Conservation (phyloP, 2,113 vertebrate genomes). For the Pedionomus torquatus region DNA sequence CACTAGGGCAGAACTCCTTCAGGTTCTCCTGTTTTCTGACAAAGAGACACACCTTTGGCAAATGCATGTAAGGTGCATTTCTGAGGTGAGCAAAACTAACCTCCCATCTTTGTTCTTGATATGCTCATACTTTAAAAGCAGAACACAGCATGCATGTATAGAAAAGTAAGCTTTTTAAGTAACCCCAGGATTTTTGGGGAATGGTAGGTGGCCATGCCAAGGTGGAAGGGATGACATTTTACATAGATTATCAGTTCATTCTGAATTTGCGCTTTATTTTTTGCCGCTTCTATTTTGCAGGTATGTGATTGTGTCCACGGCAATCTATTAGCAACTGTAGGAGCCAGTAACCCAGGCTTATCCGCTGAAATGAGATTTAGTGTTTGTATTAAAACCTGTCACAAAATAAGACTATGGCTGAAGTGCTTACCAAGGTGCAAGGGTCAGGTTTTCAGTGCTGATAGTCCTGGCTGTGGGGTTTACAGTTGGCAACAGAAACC, state of each 20-base stretch:
- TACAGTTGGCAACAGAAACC: neutral
- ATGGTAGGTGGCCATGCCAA: neutral
- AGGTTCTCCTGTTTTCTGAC: neutral
- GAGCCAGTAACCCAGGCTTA: neutral
- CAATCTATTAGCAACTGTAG: neutral
- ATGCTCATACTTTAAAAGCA: neutral
- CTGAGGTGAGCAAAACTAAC: neutral
- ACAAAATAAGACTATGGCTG: neutral
- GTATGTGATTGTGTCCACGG: neutral
- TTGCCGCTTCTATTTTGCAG: neutral
- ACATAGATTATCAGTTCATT: neutral
- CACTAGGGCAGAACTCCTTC: slow-evolving; percentile 3
- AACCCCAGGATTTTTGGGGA: neutral
- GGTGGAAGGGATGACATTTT: neutral
- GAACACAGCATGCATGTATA: neutral
- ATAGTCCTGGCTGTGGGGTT: neutral
- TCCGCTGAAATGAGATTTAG: neutral
- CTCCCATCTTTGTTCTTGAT: neutral
- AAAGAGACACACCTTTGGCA: neutral
- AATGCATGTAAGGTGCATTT: neutral
- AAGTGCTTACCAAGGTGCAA: neutral
- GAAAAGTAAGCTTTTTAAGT: neutral
- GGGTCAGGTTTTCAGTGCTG: neutral
- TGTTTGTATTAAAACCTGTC: neutral
- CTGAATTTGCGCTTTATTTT: neutral